Evolutionary conservation across 2,113 vertebrate genomes (phyloP), one percentile per base, ranked within the genome.

Genomic region (Syrmaticus mikado): DNA sequence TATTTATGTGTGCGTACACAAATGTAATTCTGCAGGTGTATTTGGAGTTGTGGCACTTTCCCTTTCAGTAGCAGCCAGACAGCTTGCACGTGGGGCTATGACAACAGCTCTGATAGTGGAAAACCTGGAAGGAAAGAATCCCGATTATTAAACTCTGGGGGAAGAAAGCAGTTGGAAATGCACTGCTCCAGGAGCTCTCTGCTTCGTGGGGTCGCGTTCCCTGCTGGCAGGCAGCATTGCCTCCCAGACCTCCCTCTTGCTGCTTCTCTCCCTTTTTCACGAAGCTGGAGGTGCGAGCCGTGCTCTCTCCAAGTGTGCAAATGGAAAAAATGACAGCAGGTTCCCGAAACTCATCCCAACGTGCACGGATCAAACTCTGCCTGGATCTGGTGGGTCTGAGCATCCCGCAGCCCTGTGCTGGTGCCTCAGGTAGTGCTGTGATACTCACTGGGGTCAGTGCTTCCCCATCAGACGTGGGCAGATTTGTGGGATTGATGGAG

Each of bases 71-170:
- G 40, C 30, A n/a, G 70, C 48, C 84, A 66, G 72, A 13, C 34
- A 19, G 6, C 18, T n/a, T 7, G 2, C 70, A 81, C 13, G 6
- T 16, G 11, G 43, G 73, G 75, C n/a, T 61, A 71, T 60, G 76
- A 28, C 10, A 19, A 19, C 77, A 84, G 14, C 76, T 58, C 25
- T 19, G 7, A 48, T 36, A 90, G 86, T 30, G 76, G 95, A 97
- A 97, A 96, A 87, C 89, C 45, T 46, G 30, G 24, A 70, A 93
- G 83, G 86, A 92, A 96, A 84, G 73, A 82, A 93, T 89, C 71
- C 21, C 8, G 65, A 48, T 90, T 77, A 68, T 89, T 90, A 77
- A 95, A 62, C 68, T 87, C 89, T 16, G 57, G 5, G 53, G 75
- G 65, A 64, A 66, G 68, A 45, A n/a, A 52, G n/a, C 32, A 3